phyloP scores from a whole-genome alignment of 1,140 invertebrate genomes.

The Apis cerana region DNA sequence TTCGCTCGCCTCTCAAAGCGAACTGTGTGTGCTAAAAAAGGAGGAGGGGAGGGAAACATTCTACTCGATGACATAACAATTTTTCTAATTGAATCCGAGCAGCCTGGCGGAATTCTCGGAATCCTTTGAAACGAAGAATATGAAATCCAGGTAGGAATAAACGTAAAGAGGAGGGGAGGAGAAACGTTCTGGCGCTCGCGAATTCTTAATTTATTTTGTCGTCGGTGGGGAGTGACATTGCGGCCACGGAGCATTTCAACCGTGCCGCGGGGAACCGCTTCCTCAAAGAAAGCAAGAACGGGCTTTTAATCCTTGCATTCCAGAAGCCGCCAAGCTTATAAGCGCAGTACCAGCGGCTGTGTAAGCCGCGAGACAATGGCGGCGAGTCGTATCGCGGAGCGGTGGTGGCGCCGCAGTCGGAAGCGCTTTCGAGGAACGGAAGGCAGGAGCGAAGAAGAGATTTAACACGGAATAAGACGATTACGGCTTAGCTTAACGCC shows the following conservation, averaged over 20 bases:
- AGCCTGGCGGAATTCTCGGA: not conserved
- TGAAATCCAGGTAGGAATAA: slow-evolving; percentile 7
- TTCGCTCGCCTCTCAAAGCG: no score
- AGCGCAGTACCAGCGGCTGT: slow-evolving; percentile 55
- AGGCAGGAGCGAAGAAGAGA: slow-evolving; percentile 64
- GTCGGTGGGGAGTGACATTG: slow-evolving; percentile 10
- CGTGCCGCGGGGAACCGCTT: not conserved
- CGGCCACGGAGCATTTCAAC: not conserved
- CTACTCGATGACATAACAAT: not conserved
- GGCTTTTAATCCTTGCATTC: slow-evolving; percentile 69
- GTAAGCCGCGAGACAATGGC: slow-evolving; percentile 73
- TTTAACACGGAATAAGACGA: slow-evolving; percentile 79
- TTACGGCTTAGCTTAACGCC: slow-evolving; percentile 75
- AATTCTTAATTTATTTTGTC: slow-evolving; percentile 42
- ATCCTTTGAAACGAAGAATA: slow-evolving; percentile 2
- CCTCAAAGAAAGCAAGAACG: slow-evolving; percentile 48
- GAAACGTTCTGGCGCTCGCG: not conserved
- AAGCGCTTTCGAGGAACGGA: slow-evolving; percentile 53
- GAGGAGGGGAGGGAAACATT: not conserved
- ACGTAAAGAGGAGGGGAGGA: no score
- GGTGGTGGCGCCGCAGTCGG: slow-evolving; percentile 23
- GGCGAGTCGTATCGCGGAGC: slow-evolving; percentile 45
- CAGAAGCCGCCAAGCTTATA: slow-evolving; percentile 64
- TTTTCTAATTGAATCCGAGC: slow-evolving; percentile 19
- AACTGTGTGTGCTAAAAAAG: no score